phyloP scores from a whole-genome alignment of 1,140 invertebrate species.

The Pseudomyrmex sp. region DNA sequence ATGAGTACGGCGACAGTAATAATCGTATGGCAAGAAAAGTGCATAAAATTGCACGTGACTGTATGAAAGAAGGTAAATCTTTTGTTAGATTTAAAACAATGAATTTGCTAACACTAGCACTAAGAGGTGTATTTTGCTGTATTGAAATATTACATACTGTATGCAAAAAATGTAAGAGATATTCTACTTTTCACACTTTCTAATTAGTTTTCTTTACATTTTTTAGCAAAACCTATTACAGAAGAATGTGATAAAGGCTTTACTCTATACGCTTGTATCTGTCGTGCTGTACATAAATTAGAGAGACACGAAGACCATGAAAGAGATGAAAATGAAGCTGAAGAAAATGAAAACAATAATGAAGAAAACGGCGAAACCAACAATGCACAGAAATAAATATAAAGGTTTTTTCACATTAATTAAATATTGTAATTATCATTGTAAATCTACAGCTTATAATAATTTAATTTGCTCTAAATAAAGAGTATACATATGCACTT shows the following conservation, averaged over 20 bases:
- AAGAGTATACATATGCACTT: neutral
- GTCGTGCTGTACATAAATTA: neutral
- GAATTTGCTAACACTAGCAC: neutral
- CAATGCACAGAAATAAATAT: neutral
- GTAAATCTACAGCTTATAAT: neutral
- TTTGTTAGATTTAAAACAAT: neutral
- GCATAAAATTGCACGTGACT: neutral
- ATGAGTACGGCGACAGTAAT: rapidly evolving
- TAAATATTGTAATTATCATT: neutral
- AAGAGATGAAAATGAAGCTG: neutral
- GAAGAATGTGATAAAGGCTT: neutral
- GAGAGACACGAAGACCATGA: neutral
- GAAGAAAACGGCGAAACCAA: neutral
- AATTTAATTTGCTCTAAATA: neutral
- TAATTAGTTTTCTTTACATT: too few relatives aligned
- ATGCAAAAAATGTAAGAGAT: too few relatives aligned
- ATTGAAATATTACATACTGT: neutral
- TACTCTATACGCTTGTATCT: neutral
- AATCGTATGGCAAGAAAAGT: rapidly evolving
- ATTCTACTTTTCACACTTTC: too few relatives aligned
- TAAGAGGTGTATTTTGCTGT: neutral
- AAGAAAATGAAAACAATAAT: neutral
- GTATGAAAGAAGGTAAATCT: conserved; percentile 7
- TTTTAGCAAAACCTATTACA: too few relatives aligned
- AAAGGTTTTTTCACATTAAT: too few relatives aligned